Conservation (phyloP, 2,888 invertebrate genomes). For the Lepidochitona cinerea region DNA sequence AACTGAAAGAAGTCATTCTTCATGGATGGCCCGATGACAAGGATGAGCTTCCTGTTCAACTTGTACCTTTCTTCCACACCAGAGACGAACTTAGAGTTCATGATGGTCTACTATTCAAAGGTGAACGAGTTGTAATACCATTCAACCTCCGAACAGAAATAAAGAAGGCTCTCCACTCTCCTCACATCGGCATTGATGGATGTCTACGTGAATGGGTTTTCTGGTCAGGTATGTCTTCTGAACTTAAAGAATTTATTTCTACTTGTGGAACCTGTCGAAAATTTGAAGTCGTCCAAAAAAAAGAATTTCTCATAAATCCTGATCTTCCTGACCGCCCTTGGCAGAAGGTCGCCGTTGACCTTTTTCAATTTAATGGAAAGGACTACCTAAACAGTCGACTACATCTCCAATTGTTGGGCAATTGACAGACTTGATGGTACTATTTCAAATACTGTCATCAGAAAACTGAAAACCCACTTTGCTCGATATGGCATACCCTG, state of each 20-base stretch:
- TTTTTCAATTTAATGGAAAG: slow-evolving; percentile 28
- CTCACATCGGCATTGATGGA: not conserved
- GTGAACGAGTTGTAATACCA: slow-evolving; percentile 13
- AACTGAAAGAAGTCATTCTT: slow-evolving; percentile 8
- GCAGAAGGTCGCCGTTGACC: slow-evolving; percentile 35
- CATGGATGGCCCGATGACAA: slow-evolving; percentile 24
- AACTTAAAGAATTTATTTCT: slow-evolving; percentile 29
- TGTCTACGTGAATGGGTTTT: slow-evolving; percentile 16
- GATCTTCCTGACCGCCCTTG: slow-evolving; percentile 34
- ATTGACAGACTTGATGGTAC: slow-evolving; percentile 28
- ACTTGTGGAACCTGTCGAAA: slow-evolving; percentile 25
- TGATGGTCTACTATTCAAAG: not conserved
- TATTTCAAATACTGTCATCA: slow-evolving; percentile 21
- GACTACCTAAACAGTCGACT: slow-evolving; percentile 38
- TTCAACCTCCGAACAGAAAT: slow-evolving; percentile 1
- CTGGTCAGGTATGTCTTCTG: slow-evolving; percentile 32
- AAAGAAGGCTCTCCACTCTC: not conserved
- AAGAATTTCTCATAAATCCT: slow-evolving; percentile 23
- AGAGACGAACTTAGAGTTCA: slow-evolving; percentile 15
- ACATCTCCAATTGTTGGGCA: slow-evolving; percentile 31
- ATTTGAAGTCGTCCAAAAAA: slow-evolving; percentile 14
- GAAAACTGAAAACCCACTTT: slow-evolving; percentile 31
- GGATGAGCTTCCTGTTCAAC: not conserved
- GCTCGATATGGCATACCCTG: slow-evolving; percentile 26
- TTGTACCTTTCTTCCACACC: slow-evolving; percentile 9